A percentile compares a stretch with the other conserved stretches of the same genome.
Evolutionary conservation across 2,797 vertebrate species (phyloP).

Genomic region (Rhynchonycteris naso): DNA sequence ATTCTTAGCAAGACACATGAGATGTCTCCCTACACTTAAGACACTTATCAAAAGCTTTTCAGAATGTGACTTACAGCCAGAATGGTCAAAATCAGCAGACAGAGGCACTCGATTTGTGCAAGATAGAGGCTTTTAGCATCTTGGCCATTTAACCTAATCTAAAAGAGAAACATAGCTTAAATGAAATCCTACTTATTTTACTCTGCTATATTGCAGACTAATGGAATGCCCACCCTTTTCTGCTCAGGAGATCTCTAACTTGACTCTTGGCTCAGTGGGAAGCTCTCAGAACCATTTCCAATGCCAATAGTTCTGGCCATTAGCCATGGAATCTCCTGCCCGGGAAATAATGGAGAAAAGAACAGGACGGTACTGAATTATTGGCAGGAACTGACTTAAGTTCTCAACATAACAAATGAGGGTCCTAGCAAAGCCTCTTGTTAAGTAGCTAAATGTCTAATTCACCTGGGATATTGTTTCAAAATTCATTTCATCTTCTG

Average conservation of each 20-base stretch:
- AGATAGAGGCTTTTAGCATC: conserved; percentile 69
- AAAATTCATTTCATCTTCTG: conserved; percentile 86
- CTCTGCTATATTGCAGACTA: not conserved
- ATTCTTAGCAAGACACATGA: conserved; percentile 64
- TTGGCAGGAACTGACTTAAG: conserved; percentile 79
- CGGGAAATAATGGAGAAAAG: conserved; percentile 71
- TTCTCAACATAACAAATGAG: conserved; percentile 82
- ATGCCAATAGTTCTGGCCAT: conserved; percentile 66
- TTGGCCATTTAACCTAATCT: conserved; percentile 72
- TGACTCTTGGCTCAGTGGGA: conserved; percentile 62
- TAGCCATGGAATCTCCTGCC: conserved; percentile 63
- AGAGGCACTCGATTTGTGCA: conserved; percentile 48
- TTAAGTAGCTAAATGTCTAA: conserved; percentile 84
- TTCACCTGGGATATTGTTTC: conserved; percentile 85
- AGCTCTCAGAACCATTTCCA: conserved; percentile 69
- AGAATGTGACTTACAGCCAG: conserved; percentile 68
- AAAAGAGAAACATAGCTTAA: conserved; percentile 60
- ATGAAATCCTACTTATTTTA: conserved; percentile 65
- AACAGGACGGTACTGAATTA: conserved; percentile 79
- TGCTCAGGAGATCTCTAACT: conserved; percentile 56
- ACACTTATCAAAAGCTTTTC: conserved; percentile 69
- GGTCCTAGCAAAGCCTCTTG: conserved; percentile 78
- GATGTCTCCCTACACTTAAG: conserved; percentile 56
- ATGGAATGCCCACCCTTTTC: conserved; percentile 59
- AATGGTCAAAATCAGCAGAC: conserved; percentile 61